A percentile compares a stretch with the other conserved stretches of the same genome.
These are phyloP conservation scores for Bunonema sp. DNA, from an alignment of 2,888 invertebrate genomes.

Conservation along the genomic window DNA sequence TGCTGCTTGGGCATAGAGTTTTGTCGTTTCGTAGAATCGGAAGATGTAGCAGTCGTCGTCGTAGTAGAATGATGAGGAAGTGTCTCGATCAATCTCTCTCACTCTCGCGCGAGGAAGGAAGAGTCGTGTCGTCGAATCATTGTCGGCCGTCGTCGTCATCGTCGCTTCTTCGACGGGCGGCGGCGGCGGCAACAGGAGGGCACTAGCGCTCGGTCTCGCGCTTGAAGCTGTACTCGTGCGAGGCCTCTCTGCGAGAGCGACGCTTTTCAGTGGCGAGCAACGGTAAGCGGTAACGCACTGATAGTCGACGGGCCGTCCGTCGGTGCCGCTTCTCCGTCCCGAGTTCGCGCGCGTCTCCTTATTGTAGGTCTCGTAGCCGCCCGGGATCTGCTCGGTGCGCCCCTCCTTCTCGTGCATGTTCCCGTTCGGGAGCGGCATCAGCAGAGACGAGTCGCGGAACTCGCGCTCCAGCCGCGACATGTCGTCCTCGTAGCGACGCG, in stretches of 20 bases:
- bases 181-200: too few relatives aligned
- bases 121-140: too few relatives aligned
- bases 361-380: constrained; percentile 40
- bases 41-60: too few relatives aligned
- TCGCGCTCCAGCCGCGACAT: constrained; percentile 30
- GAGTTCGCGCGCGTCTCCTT: constrained; percentile 24
- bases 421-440: constrained; percentile 36
- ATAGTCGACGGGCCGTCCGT: constrained; percentile 28
- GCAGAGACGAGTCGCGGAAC: constrained; percentile 24
- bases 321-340: constrained; percentile 11
- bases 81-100: too few relatives aligned
- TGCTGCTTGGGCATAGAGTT: too few relatives aligned
- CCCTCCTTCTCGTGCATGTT: constrained; percentile 29
- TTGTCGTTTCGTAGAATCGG: too few relatives aligned
- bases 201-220: constrained; percentile 20
- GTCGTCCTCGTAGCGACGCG: constrained; percentile 24
- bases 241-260: constrained; percentile 18
- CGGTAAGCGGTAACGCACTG: constrained; percentile 10
- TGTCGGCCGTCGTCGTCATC: too few relatives aligned
- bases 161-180: too few relatives aligned
- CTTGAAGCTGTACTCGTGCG: constrained; percentile 36
- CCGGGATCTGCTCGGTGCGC: constrained; percentile 36
- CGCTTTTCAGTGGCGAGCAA: neutral
- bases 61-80: too few relatives aligned
- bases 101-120: too few relatives aligned